Base-by-base conservation (phyloP, 2,797 vertebrate genomes). In the Melanotaenia nigrans region DNA sequence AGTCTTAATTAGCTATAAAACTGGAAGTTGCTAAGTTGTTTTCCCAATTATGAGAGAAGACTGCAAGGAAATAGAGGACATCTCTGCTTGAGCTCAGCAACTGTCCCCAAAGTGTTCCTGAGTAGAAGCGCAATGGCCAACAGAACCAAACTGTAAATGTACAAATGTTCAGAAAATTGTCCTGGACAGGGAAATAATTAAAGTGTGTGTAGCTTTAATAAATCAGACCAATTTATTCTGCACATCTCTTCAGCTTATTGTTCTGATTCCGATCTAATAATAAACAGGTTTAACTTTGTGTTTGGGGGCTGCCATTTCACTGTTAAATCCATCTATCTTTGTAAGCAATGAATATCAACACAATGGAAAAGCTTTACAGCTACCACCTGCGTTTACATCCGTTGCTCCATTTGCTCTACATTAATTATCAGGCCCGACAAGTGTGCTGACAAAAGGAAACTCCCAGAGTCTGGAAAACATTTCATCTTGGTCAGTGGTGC, bases 371-470 rank as follows among this genome's bases (percentile, higher is more conserved):
- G 80, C 82, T 90, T 76, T 87, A 90, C 87, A 61, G 84, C 79
- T 89, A 59, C 87, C 90, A 93, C 91, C 91, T 94, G 91, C 85
- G 81, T 85, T 88, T 87, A 85, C 82, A 90, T 75, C 82, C 76
- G 81, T 68, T 74, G 65, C 84, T 85, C 83, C 32, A 33, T 33
- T 33, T 33, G 32, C 77, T 75, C 79, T 82, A 75, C 78, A 86
- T 79, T 90, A 86, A 90, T 90, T 90, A 80, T 90, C 85, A 92
- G 84, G 60, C 77, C 58, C 70, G 65, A 61, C 53, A 74, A 85
- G 77, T 22, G 57, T 56, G 47, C 75, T 73, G 71, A 89, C 88
- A 84, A 73, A 81, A 67, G 84, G 81, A 81, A 89, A 82, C 76
- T 85, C 76, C 71, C 74, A 55, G 11, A 81, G 68, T 90, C 85